phyloP scores from a whole-genome alignment of 2,888 invertebrate species.

The Podotricha telesiphe region DNA sequence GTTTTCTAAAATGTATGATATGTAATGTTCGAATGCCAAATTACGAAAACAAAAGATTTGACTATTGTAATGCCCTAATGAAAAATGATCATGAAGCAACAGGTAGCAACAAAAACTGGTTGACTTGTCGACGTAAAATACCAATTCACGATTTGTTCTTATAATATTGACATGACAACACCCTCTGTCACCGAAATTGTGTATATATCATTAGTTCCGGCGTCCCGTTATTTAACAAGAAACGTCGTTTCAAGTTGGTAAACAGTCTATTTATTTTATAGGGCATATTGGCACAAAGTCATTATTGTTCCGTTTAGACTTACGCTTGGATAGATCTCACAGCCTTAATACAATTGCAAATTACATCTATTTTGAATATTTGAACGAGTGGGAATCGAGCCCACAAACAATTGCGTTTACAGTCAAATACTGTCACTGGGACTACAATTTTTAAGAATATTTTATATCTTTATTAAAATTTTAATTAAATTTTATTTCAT shows the following conservation, averaged over 20 bases:
- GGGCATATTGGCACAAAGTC: conserved; percentile 15
- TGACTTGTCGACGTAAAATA: conserved; percentile 2
- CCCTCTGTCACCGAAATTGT: conserved; percentile 16
- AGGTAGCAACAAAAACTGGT: not conserved
- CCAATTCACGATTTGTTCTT: not conserved
- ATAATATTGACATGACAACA: conserved; percentile 14
- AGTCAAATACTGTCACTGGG: too few species aligned
- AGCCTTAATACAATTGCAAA: conserved; percentile 5
- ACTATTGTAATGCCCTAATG: too few species aligned
- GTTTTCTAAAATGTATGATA: too few species aligned
- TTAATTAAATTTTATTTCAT: too few species aligned
- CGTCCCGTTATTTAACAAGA: conserved; percentile 2
- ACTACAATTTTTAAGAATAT: too few species aligned
- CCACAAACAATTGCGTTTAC: too few species aligned
- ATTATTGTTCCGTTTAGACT: not conserved
- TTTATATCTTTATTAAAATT: too few species aligned
- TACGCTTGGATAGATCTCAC: conserved; percentile 5
- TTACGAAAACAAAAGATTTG: too few species aligned
- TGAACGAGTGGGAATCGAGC: not conserved
- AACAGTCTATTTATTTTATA: conserved; percentile 10
- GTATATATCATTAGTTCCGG: conserved; percentile 26
- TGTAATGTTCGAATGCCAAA: too few species aligned
- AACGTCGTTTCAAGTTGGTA: conserved; percentile 15
- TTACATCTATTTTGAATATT: conserved; percentile 3
- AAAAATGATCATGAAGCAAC: too few species aligned